Conservation (phyloP, 2,888 invertebrate species). For the Monopis laevigella region DNA sequence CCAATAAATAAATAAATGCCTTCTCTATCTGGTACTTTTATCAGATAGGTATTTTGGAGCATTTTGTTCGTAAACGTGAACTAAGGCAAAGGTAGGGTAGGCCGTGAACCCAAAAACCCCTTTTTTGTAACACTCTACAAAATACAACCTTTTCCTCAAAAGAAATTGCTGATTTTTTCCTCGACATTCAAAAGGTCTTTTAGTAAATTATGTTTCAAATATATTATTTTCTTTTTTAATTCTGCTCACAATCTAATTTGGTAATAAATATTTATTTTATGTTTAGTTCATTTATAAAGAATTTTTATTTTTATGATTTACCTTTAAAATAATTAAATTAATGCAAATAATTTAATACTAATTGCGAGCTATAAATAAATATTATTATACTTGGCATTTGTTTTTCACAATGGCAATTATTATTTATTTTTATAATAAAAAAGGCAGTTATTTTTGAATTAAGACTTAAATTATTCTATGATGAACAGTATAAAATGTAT, state of each 20-base stretch:
- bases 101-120: constrained; percentile 7
- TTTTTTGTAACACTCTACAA: constrained; percentile 9
- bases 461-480: too few species aligned
- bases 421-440: too few species aligned
- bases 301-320: not conserved
- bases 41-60: not conserved
- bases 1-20: too few species aligned
- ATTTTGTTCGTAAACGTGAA: constrained; percentile 5
- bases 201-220: not conserved
- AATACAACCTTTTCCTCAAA: constrained; percentile 6
- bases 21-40: too few species aligned
- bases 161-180: constrained; percentile 2
- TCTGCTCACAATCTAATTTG: not conserved
- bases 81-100: too few species aligned
- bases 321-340: too few species aligned
- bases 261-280: not conserved
- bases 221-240: not conserved
- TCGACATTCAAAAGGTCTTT: not conserved
- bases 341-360: too few species aligned
- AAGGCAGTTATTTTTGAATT: too few species aligned
- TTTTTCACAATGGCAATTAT: too few species aligned
- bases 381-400: too few species aligned
- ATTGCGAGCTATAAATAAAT: too few species aligned
- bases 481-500: too few species aligned
- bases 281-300: not conserved